Evolutionary conservation across 1,140 invertebrate genomes (phyloP).

Genomic region (Sinella curviseta): DNA sequence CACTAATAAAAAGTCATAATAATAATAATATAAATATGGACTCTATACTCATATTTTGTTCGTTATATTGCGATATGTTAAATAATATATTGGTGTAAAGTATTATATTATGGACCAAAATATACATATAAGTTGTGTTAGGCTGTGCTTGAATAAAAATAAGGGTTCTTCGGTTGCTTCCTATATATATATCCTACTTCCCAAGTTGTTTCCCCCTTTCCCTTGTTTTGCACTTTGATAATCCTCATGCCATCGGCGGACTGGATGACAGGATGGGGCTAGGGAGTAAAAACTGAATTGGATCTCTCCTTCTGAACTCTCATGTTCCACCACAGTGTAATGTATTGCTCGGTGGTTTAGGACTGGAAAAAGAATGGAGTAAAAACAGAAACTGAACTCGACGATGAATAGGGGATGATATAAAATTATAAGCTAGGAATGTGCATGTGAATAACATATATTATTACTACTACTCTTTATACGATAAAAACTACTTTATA

Average conservation of each 20-base stretch:
- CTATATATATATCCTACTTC: background rate
- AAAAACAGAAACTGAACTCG: background rate
- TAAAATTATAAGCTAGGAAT: background rate
- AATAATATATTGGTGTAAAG: background rate
- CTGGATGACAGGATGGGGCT: background rate
- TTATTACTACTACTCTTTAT: too few relatives aligned
- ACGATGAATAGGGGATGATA: background rate
- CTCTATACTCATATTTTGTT: background rate
- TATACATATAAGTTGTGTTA: background rate
- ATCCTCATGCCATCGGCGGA: background rate
- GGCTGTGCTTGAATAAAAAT: background rate
- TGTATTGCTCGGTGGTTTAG: background rate
- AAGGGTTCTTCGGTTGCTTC: background rate
- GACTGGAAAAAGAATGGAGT: background rate
- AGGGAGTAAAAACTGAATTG: background rate
- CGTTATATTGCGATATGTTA: background rate
- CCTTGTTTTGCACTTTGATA: constrained; percentile 16
- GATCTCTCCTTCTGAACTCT: background rate
- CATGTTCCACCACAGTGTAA: background rate
- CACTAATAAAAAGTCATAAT: constrained; percentile 4
- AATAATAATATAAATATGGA: background rate
- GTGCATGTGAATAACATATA: too few relatives aligned
- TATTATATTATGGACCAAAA: background rate
- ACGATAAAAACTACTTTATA: too few relatives aligned
- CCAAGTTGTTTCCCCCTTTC: background rate